Evolutionary conservation across 2,113 vertebrate genomes (phyloP).

Genomic region (Mionectes macconnelli): DNA sequence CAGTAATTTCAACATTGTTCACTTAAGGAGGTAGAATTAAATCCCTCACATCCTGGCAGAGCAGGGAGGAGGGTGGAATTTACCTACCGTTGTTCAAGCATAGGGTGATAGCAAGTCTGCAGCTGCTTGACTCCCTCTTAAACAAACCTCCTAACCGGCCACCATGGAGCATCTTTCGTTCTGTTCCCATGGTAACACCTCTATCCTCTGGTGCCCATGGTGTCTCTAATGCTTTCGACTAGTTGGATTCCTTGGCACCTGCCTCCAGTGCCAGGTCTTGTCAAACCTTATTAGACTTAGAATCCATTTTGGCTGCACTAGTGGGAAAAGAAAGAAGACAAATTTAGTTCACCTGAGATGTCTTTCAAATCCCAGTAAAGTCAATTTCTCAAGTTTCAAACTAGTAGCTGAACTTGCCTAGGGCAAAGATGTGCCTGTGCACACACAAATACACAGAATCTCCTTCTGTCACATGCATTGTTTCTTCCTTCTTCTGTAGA

Average conservation of each 20-base stretch:
- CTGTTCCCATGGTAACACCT: constrained; percentile 78
- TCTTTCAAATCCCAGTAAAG: constrained; percentile 62
- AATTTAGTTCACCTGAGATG: constrained; percentile 62
- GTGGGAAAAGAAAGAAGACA: constrained; percentile 65
- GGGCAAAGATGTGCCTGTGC: not conserved
- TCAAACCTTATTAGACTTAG: constrained; percentile 75
- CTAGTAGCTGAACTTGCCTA: not conserved
- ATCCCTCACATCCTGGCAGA: constrained; percentile 36
- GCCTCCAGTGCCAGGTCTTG: constrained; percentile 67
- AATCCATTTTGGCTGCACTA: constrained; percentile 58
- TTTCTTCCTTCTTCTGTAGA: not conserved
- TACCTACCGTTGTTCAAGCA: constrained; percentile 41
- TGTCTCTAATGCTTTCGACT: constrained; percentile 69
- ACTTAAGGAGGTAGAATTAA: constrained; percentile 38
- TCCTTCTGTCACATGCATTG: not conserved
- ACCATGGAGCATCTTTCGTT: constrained; percentile 66
- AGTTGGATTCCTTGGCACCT: constrained; percentile 74
- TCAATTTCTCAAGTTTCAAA: constrained; percentile 11
- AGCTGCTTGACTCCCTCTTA: constrained; percentile 65
- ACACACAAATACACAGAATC: not conserved
- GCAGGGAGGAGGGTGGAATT: constrained; percentile 17
- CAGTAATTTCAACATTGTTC: not conserved
- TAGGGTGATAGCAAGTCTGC: constrained; percentile 51
- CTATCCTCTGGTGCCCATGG: constrained; percentile 68
- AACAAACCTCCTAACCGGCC: constrained; percentile 72